Base-by-base conservation (phyloP, 35 echinoderm and acorn worm genomes). In the Patiria miniata region DNA sequence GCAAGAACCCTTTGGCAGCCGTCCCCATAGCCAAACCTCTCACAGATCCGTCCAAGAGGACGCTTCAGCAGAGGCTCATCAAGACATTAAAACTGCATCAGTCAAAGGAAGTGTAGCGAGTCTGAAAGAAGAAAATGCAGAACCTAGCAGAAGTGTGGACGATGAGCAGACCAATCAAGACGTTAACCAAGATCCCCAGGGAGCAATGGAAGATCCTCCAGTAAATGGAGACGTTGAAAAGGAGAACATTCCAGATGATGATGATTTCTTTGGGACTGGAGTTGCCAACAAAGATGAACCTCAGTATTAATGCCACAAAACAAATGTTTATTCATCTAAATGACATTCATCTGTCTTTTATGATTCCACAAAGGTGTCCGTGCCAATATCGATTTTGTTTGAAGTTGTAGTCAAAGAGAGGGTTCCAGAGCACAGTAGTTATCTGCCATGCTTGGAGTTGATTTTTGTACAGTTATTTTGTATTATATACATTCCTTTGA, bases 181-280 rank as follows among this genome's bases (percentile, higher is more conserved):
- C 65, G 14, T 16, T 14, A 73, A 23, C 5, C 7, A 28, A 26
- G 26, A 73, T 73, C 26, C 23, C 6, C 65, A 73, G 0, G 29
- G 29, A 23, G 65, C 65, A 30, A 73, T 23, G 15, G 65, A 69
- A 32, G 28, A 73, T 18, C 23, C 23, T 26, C 14, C 65, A 1
- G 34, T 30, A 26, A 73, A 73, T 14, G 29, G 34, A 26, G 65
- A 73, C 14, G 26, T 23, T 14, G 65, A 73, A 26, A 30, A 73
- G 65, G 14, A 36, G 65, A 30, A 23, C 19, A 36, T 47, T 47
- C 42, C 42, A 73, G 65, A 73, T 36, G 65, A 36, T 30, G 29
- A 73, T 36, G 65, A 73, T 23, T 73, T 73, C 65, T 73, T 73
- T 73, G 65, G 15, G 26, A 73, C 65, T 32, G 65, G 65, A 2